Evolutionary conservation across 2,113 vertebrate species (phyloP).

Genomic region (Apodemus speciosus): DNA sequence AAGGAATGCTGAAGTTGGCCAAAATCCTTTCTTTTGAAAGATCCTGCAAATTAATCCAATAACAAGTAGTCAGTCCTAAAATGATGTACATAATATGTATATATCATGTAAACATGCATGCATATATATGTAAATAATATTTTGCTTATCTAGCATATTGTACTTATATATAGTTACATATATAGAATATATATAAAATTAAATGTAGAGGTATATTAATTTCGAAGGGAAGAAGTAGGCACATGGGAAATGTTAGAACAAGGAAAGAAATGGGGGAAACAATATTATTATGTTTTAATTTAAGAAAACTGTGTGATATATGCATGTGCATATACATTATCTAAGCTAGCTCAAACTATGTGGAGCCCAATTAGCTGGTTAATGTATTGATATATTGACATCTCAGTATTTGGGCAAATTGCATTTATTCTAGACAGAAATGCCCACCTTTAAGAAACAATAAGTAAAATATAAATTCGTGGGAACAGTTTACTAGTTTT

Average conservation of each 20-base stretch:
- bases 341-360: background rate
- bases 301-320: background rate
- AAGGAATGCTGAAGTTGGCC: background rate
- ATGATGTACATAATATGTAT: background rate
- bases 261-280: background rate
- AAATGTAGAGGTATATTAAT: background rate
- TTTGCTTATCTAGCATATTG: background rate
- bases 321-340: background rate
- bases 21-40: background rate
- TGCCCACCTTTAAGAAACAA: background rate
- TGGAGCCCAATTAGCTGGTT: background rate
- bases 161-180: background rate
- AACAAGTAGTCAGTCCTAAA: background rate
- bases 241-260: background rate
- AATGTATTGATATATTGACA: background rate
- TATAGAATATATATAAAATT: background rate
- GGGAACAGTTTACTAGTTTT: background rate
- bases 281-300: background rate
- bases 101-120: background rate
- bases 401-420: background rate
- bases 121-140: too few relatives aligned
- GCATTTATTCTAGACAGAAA: background rate
- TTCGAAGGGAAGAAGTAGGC: background rate
- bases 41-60: background rate
- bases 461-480: background rate